Evolutionary conservation across 2,113 vertebrate genomes (phyloP).

Genomic region (Callithrix jacchus): DNA sequence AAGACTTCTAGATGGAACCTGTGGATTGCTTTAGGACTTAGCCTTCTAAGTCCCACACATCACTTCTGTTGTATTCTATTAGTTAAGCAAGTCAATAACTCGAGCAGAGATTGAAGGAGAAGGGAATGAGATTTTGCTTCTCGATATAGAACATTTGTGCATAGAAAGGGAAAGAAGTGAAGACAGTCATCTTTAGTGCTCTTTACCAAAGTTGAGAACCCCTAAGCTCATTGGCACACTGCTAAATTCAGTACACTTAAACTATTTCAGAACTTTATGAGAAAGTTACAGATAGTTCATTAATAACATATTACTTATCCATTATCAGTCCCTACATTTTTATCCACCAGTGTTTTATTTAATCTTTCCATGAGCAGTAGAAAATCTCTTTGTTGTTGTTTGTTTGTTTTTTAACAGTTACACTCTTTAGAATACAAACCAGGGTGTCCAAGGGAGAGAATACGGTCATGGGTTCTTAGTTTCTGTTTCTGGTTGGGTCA

Average conservation of each 20-base stretch:
- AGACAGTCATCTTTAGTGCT: not conserved
- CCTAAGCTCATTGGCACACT: not conserved
- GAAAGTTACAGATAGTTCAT: not conserved
- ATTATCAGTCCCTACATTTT: not conserved
- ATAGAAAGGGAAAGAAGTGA: not conserved
- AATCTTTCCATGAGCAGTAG: not conserved
- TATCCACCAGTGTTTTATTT: constrained; percentile 36
- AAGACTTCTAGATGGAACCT: not conserved
- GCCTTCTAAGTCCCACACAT: not conserved
- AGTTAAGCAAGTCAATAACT: not conserved
- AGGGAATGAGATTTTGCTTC: not conserved
- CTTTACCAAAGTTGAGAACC: not conserved
- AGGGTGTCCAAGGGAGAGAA: too few species aligned
- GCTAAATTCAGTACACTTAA: not conserved
- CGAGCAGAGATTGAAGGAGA: not conserved
- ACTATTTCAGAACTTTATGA: constrained; percentile 17
- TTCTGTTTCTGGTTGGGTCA: too few species aligned
- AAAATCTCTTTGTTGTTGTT: not conserved
- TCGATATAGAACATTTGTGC: not conserved
- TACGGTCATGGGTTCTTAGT: too few species aligned
- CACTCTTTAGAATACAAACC: not conserved
- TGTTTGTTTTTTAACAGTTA: not conserved
- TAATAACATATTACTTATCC: not conserved
- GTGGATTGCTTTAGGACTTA: not conserved
- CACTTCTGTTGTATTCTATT: not conserved